These are phyloP conservation scores for Grammomys surdaster DNA, from an alignment of 2,113 vertebrate genomes.

Conservation along the genomic window DNA sequence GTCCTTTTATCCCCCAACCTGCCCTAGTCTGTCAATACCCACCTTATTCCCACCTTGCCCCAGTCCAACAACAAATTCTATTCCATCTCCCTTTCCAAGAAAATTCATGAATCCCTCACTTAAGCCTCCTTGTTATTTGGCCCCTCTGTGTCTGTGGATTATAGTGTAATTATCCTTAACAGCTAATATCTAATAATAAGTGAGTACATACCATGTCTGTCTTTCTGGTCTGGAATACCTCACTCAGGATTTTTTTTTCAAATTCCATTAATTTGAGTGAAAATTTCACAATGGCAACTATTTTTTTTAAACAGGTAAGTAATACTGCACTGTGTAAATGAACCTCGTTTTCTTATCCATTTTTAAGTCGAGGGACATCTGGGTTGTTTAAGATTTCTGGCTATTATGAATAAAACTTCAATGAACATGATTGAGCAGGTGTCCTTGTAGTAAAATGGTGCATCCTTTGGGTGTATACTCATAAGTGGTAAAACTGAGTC, in stretches of 20 bases:
- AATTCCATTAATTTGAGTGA: background rate
- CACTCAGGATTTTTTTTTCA: background rate
- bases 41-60: background rate
- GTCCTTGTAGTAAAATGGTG: too few relatives aligned
- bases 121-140: background rate
- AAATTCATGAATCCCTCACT: background rate
- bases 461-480: too few relatives aligned
- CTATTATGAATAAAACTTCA: too few relatives aligned
- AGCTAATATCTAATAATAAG: background rate
- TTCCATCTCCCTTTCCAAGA: background rate
- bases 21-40: background rate
- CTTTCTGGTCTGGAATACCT: background rate
- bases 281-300: too few relatives aligned
- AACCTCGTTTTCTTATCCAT: too few relatives aligned
- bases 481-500: too few relatives aligned
- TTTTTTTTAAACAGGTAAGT: too few relatives aligned
- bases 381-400: too few relatives aligned
- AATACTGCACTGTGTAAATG: too few relatives aligned
- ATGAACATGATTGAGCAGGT: too few relatives aligned
- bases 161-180: background rate
- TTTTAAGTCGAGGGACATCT: too few relatives aligned
- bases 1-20: background rate
- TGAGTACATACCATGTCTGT: background rate
- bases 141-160: background rate
- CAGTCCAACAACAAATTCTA: background rate